Percentiles rank a stretch among this genome's conserved stretches.
Conservation (phyloP, 2,113 vertebrate genomes). For the Sturnus vulgaris region DNA sequence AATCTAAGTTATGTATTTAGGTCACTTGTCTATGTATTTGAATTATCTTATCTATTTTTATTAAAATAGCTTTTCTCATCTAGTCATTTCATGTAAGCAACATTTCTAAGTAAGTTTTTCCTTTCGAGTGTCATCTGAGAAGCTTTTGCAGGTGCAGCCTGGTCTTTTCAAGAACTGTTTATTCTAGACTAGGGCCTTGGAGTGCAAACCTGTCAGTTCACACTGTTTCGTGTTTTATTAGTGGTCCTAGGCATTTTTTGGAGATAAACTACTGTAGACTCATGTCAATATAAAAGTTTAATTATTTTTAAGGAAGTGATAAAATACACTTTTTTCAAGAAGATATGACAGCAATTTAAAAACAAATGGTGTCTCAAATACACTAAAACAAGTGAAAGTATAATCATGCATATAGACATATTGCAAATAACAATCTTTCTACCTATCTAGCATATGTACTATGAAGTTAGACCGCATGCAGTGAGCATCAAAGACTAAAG, state of each 20-base stretch:
- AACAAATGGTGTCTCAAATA: not conserved
- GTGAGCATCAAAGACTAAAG: not conserved
- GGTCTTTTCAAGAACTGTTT: not conserved
- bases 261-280: not conserved
- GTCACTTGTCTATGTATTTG: not conserved
- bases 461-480: not conserved
- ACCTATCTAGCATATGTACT: not conserved
- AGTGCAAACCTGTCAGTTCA: not conserved
- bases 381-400: not conserved
- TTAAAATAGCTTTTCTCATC: not conserved
- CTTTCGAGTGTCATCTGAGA: not conserved
- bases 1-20: not conserved
- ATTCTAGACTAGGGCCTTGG: not conserved
- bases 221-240: not conserved
- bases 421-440: not conserved
- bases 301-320: not conserved
- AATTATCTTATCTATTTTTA: not conserved
- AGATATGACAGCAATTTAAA: not conserved
- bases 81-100: not conserved
- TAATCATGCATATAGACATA: not conserved
- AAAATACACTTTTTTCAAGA: not conserved
- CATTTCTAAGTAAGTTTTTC: not conserved
- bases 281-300: not conserved
- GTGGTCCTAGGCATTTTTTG: not conserved
- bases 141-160: not conserved